phyloP scores from a whole-genome alignment of 2,888 invertebrate species.

The Allolobophora icterica region DNA sequence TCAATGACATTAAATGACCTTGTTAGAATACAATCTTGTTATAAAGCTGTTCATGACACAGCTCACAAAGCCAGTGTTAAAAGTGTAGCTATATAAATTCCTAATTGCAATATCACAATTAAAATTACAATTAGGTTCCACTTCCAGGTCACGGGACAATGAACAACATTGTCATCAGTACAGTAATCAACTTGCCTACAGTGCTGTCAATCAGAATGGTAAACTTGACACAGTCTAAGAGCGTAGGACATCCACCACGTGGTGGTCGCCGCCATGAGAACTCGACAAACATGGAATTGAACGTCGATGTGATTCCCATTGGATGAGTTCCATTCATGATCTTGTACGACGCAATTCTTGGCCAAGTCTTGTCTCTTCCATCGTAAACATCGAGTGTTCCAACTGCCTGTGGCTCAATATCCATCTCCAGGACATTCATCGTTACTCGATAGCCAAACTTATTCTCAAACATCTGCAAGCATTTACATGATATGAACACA shows the following conservation, averaged over 20 bases:
- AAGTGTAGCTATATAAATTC: background rate
- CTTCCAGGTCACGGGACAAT: too few species aligned
- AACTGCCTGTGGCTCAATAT: conserved; percentile 67
- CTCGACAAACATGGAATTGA: conserved; percentile 80
- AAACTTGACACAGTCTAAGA: conserved; percentile 76
- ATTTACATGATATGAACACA: background rate
- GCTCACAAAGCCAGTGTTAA: background rate
- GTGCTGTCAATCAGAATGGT: conserved; percentile 82
- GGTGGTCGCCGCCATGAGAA: conserved; percentile 68
- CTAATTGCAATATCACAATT: too few species aligned
- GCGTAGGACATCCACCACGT: conserved; percentile 71
- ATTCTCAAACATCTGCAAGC: conserved; percentile 51
- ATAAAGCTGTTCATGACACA: background rate
- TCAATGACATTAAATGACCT: too few species aligned
- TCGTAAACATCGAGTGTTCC: conserved; percentile 37
- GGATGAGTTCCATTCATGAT: conserved; percentile 86
- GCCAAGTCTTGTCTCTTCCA: conserved; percentile 24
- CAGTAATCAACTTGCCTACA: conserved; percentile 66
- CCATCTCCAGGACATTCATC: conserved; percentile 81
- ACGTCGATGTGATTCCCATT: conserved; percentile 80
- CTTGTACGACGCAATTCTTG: conserved; percentile 49
- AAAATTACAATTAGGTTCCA: too few species aligned
- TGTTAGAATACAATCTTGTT: too few species aligned
- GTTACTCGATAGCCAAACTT: conserved; percentile 78
- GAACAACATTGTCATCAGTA: background rate